Evolutionary conservation across 1,140 invertebrate genomes (phyloP).

Genomic region (Eupeodes corollae): DNA sequence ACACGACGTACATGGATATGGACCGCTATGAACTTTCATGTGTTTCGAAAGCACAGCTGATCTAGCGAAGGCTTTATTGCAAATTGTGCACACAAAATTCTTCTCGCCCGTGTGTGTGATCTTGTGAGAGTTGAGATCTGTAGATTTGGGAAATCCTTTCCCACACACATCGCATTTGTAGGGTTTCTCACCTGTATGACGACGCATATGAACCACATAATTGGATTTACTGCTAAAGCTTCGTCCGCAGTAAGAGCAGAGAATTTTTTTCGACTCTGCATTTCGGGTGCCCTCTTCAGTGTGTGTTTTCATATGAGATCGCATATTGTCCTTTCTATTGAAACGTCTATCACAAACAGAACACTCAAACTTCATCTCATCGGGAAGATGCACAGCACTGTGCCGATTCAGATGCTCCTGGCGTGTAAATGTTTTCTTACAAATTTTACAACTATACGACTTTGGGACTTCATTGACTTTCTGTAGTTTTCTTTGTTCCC

Average conservation of each 20-base stretch:
- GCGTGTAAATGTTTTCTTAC: slow-evolving; percentile 32
- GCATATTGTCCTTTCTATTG: slow-evolving; percentile 30
- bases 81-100: slow-evolving; percentile 2
- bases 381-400: slow-evolving; percentile 29
- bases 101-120: not conserved
- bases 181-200: slow-evolving; percentile 62
- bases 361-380: slow-evolving; percentile 36
- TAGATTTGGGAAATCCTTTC: not conserved
- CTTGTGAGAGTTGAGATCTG: slow-evolving; percentile 1
- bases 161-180: slow-evolving; percentile 2
- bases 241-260: slow-evolving; percentile 40
- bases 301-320: not conserved
- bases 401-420: slow-evolving; percentile 36
- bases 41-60: slow-evolving; percentile 2
- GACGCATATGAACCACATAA: slow-evolving; percentile 45
- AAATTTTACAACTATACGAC: slow-evolving; percentile 31
- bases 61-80: slow-evolving; percentile 2
- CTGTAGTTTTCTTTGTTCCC: not conserved
- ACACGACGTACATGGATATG: slow-evolving; percentile 42
- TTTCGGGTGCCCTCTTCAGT: no score
- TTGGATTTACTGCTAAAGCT: slow-evolving; percentile 41
- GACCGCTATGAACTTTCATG: slow-evolving; percentile 14
- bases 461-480: not conserved
- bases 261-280: not conserved
- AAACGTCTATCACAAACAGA: slow-evolving; percentile 38